Conservation (phyloP, 2,888 invertebrate species). For the Ophion costatus region DNA sequence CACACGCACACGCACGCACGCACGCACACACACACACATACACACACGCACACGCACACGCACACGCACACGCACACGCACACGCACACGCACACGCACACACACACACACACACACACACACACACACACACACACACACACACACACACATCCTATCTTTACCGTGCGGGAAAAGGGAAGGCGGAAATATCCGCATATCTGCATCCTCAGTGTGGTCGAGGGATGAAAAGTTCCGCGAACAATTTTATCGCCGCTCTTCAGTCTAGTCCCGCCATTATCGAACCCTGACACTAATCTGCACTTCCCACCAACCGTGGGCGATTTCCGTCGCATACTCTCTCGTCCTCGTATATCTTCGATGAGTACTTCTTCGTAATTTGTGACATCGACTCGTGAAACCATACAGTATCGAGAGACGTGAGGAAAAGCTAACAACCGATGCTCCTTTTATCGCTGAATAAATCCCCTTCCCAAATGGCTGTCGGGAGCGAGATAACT, state of each 20-base stretch:
- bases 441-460: not conserved
- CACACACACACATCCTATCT: too few relatives aligned
- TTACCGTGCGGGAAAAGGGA: not conserved
- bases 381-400: not conserved
- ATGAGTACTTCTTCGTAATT: not conserved
- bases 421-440: not conserved
- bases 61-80: too few relatives aligned
- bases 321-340: not conserved
- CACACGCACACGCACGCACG: too few relatives aligned
- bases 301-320: not conserved
- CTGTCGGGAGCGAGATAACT: not conserved
- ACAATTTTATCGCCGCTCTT: slow-evolving; percentile 11
- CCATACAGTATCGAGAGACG: not conserved
- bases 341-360: not conserved
- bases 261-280: slow-evolving; percentile 7
- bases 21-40: too few relatives aligned
- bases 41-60: too few relatives aligned
- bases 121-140: too few relatives aligned
- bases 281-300: not conserved
- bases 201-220: not conserved
- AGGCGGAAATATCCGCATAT: not conserved
- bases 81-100: too few relatives aligned
- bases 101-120: too few relatives aligned
- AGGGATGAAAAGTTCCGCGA: slow-evolving; percentile 17
- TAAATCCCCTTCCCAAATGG: not conserved